Conservation (phyloP, 2,113 vertebrate genomes). For the Pavo muticus region DNA sequence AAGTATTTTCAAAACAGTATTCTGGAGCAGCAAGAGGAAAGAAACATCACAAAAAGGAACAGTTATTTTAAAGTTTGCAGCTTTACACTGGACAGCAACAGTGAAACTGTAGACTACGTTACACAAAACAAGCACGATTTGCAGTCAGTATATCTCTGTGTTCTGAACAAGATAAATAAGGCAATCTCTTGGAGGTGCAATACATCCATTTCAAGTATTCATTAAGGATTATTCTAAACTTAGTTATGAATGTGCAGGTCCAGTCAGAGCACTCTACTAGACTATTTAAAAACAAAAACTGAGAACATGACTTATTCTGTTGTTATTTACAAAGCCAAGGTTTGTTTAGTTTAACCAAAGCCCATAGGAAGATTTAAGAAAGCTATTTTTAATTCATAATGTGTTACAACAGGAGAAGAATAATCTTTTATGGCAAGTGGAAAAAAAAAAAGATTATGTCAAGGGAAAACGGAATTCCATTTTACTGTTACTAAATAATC, state of each 20-base stretch:
- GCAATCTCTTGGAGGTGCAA: neutral
- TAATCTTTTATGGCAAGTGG: accelerated
- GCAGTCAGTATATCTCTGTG: neutral
- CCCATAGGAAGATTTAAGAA: neutral
- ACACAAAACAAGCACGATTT: neutral
- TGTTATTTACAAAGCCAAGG: neutral
- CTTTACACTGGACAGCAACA: neutral
- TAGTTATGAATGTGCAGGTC: neutral
- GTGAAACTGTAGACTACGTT: neutral
- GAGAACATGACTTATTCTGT: neutral
- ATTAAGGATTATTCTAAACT: neutral
- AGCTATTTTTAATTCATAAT: neutral
- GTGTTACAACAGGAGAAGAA: neutral
- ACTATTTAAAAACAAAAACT: neutral
- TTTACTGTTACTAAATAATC: neutral
- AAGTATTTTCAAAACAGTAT: neutral
- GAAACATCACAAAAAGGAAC: neutral
- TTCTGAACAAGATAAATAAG: neutral
- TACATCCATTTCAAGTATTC: neutral
- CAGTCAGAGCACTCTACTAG: neutral
- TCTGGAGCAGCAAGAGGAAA: neutral
- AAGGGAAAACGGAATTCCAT: neutral
- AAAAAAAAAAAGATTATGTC: neutral
- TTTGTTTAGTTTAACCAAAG: neutral
- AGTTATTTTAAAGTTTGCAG: neutral